These are phyloP conservation scores for Serranus cabrilla DNA, from an alignment of 2,797 vertebrate genomes.

Conservation along the genomic window DNA sequence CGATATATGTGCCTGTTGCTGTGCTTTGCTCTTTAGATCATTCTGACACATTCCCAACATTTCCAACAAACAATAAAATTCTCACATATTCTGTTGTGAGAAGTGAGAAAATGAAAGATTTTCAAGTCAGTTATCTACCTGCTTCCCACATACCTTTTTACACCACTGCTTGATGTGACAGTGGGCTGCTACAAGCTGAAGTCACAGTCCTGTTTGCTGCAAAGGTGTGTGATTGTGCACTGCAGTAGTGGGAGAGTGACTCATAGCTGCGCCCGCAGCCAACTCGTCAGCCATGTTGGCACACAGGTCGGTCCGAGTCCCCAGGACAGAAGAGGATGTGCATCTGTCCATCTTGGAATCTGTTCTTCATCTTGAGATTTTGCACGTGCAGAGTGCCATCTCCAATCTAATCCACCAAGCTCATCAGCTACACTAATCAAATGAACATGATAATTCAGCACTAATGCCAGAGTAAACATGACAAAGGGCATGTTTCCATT, in stretches of 20 bases:
- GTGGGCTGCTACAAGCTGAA: constrained; percentile 55
- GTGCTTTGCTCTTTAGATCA: neutral
- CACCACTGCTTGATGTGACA: constrained; percentile 34
- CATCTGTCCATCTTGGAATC: constrained; percentile 70
- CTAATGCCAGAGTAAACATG: constrained; percentile 70
- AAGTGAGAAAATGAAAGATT: neutral
- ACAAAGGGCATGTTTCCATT: constrained; percentile 65
- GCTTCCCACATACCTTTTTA: constrained; percentile 43
- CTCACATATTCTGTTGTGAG: neutral
- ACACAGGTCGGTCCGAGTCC: constrained; percentile 46
- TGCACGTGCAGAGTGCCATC: constrained; percentile 47
- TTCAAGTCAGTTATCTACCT: constrained; percentile 6
- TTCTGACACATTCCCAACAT: neutral
- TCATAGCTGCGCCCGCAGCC: constrained; percentile 74
- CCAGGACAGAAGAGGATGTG: constrained; percentile 39
- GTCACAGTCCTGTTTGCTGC: constrained; percentile 56
- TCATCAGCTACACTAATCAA: constrained; percentile 72
- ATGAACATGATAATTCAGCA: constrained; percentile 71
- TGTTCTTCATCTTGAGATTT: constrained; percentile 53
- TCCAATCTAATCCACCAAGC: constrained; percentile 56
- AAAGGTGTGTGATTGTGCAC: constrained; percentile 62
- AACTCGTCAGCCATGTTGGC: constrained; percentile 68
- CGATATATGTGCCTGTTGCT: constrained; percentile 2
- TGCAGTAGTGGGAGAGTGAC: constrained; percentile 76
- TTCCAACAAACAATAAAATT: neutral